Conservation (phyloP, 1,140 invertebrate species). For the Oreohelix idahoensis region DNA sequence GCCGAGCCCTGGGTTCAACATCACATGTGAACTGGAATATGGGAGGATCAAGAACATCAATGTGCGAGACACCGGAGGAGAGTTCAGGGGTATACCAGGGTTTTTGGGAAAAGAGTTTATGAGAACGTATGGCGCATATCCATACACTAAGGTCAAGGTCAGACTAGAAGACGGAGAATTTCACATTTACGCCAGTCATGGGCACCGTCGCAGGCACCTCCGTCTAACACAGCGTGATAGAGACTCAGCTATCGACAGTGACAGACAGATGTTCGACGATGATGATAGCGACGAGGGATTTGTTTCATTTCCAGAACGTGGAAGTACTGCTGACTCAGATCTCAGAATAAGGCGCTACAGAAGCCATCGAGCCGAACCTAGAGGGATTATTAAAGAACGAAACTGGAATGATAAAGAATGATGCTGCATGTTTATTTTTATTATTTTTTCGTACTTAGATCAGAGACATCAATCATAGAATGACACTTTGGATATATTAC, state of each 20-base stretch:
- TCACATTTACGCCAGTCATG: conserved; percentile 44
- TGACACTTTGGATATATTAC: no score
- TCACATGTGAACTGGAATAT: conserved; percentile 45
- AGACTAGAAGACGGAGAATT: conserved; percentile 39
- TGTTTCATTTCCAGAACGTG: not conserved
- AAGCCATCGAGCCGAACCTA: not conserved
- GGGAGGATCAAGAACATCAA: conserved; percentile 41
- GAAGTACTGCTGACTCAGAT: not conserved
- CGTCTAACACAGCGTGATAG: not conserved
- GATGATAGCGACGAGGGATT: not conserved
- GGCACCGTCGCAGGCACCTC: not conserved
- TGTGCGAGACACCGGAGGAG: conserved; percentile 16
- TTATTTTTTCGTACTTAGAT: no score
- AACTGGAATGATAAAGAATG: not conserved
- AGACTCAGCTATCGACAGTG: not conserved
- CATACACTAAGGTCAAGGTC: conserved; percentile 42
- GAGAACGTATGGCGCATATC: conserved; percentile 43
- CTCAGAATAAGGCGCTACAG: not conserved
- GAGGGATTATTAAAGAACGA: not conserved
- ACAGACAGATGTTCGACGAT: not conserved
- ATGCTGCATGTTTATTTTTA: no score
- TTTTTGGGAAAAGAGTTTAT: conserved; percentile 41
- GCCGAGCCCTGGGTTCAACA: not conserved
- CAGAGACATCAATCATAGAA: no score
- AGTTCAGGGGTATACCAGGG: conserved; percentile 40